A percentile compares a stretch with the other conserved stretches of the same genome.
Evolutionary conservation across 2,888 invertebrate species (phyloP).

Genomic region (Caenorhabditis sp.): DNA sequence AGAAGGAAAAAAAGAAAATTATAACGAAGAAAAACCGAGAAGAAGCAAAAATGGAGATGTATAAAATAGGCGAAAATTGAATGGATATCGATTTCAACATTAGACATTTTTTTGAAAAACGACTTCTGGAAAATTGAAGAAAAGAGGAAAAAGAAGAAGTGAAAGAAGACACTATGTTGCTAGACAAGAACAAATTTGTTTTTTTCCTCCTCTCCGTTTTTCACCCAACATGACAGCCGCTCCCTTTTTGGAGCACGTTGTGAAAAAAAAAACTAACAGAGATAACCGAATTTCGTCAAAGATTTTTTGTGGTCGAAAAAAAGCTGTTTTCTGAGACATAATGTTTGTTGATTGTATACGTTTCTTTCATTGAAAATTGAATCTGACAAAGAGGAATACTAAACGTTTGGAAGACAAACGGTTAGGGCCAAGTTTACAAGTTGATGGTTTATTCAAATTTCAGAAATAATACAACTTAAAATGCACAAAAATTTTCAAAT

Average conservation of each 20-base stretch:
- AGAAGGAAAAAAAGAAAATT: constrained; percentile 18
- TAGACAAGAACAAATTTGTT: constrained; percentile 30
- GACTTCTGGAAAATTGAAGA: constrained; percentile 32
- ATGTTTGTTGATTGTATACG: neutral
- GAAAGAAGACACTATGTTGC: constrained; percentile 21
- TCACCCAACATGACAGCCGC: neutral
- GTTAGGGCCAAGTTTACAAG: no score
- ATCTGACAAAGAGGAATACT: no score
- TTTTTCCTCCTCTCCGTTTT: constrained; percentile 15
- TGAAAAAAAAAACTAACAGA: neutral
- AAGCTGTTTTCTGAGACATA: neutral
- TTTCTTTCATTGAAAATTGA: no score
- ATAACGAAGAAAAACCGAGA: constrained; percentile 16
- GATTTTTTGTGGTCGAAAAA: neutral
- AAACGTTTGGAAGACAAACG: no score
- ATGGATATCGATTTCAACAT: constrained; percentile 23
- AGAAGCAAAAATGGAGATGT: constrained; percentile 25
- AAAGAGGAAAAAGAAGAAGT: neutral
- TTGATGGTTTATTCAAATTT: no score
- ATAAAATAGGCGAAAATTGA: constrained; percentile 10
- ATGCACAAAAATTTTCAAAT: no score
- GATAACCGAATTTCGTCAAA: neutral
- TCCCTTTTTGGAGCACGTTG: constrained; percentile 12
- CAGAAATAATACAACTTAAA: no score
- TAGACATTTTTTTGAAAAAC: constrained; percentile 20